Conservation (phyloP, 2,888 invertebrate genomes). For the Ectemnius cavifrons region DNA sequence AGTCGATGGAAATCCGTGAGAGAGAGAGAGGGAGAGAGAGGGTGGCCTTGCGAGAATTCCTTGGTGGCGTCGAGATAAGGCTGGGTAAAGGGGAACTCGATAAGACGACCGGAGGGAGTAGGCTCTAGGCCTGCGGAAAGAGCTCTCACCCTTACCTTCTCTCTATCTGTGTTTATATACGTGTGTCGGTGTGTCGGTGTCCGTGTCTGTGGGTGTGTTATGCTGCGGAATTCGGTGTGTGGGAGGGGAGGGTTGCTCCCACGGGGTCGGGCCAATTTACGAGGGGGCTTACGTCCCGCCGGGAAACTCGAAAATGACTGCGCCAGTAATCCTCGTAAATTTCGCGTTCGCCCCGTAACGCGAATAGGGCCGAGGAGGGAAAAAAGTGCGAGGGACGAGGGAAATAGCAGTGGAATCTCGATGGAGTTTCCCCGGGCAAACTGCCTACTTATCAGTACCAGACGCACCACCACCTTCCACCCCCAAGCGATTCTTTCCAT, state of each 20-base stretch:
- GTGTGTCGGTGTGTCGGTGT: too few relatives aligned
- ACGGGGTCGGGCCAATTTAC: constrained; percentile 55
- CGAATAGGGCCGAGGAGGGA: background rate
- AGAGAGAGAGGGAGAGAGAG: too few relatives aligned
- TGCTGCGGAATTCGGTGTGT: constrained; percentile 25
- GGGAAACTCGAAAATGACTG: constrained; percentile 55
- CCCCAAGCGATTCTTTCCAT: background rate
- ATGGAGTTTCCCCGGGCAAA: constrained; percentile 1
- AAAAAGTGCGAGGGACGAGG: background rate
- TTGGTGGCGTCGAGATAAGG: background rate
- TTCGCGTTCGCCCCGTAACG: constrained; percentile 15
- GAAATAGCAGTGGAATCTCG: constrained; percentile 9
- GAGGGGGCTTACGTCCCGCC: constrained; percentile 40
- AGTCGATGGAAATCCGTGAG: too few relatives aligned
- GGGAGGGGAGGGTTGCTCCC: constrained; percentile 1
- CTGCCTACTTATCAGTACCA: constrained; percentile 14
- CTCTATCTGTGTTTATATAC: too few relatives aligned
- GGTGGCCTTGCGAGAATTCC: too few relatives aligned
- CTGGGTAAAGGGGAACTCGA: background rate
- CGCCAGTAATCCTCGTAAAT: constrained; percentile 47
- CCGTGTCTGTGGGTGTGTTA: background rate
- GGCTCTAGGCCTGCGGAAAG: constrained; percentile 1
- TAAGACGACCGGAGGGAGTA: background rate
- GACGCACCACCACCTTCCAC: background rate
- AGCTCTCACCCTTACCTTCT: too few relatives aligned